phyloP scores from a whole-genome alignment of 30 jellyfish, hydroid and myxozoan species.

The Sanderia malayensis region DNA sequence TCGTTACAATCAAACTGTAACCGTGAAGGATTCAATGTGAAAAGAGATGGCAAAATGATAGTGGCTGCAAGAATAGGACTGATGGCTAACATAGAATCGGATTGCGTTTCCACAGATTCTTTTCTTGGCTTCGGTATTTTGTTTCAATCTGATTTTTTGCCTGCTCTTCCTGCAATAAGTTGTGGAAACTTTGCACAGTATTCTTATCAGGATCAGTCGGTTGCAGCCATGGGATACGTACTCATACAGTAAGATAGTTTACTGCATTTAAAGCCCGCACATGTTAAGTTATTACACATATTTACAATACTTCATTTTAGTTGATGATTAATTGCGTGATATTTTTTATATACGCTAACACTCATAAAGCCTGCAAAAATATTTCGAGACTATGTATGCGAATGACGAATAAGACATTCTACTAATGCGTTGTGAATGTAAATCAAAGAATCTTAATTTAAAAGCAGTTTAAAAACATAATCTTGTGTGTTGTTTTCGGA shows the following conservation, averaged over 20 bases:
- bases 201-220: background rate
- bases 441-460: no score
- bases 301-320: no score
- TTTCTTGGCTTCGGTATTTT: slow-evolving; percentile 19
- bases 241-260: background rate
- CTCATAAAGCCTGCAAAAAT: no score
- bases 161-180: background rate
- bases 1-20: slow-evolving; percentile 35
- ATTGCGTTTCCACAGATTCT: slow-evolving; percentile 37
- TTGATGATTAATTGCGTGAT: no score
- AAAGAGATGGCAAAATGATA: background rate
- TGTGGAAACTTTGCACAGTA: slow-evolving; percentile 26
- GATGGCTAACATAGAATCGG: slow-evolving; percentile 15
- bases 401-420: no score
- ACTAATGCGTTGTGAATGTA: no score
- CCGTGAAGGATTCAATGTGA: slow-evolving; percentile 37
- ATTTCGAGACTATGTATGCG: no score
- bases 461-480: no score
- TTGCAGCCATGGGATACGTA: background rate
- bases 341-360: no score
- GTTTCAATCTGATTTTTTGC: background rate
- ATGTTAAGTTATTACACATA: no score
- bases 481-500: no score
- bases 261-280: no score
- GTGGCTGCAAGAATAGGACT: slow-evolving; percentile 14